Conservation (phyloP, 2,113 vertebrate genomes). For the Todiramphus saurophagus region DNA sequence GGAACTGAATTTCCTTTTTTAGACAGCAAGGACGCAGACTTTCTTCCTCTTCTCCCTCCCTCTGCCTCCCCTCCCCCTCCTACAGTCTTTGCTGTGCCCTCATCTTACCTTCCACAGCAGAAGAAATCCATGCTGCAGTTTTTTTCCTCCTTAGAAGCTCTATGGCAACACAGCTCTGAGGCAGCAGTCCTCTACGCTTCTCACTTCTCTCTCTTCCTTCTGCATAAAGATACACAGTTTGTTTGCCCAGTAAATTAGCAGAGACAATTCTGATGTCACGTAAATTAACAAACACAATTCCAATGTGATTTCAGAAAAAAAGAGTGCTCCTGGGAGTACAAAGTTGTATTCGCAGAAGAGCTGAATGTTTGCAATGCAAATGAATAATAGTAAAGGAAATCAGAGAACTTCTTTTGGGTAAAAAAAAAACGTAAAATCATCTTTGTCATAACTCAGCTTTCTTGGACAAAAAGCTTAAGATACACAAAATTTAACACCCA, state of each 20-base stretch:
- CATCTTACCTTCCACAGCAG: constrained; percentile 57
- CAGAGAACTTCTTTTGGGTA: not conserved
- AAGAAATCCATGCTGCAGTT: constrained; percentile 56
- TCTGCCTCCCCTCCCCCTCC: constrained; percentile 48
- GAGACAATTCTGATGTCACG: not conserved
- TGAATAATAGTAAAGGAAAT: not conserved
- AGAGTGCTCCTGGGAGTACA: not conserved
- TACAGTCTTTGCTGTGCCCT: constrained; percentile 45
- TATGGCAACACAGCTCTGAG: constrained; percentile 55
- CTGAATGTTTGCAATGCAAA: not conserved
- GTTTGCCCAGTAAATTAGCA: not conserved
- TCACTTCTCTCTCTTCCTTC: constrained; percentile 2
- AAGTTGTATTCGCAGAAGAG: not conserved
- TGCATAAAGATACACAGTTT: not conserved
- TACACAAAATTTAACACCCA: not conserved
- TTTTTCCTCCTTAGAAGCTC: constrained; percentile 36
- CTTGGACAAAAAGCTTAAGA: not conserved
- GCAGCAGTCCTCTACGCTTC: constrained; percentile 7
- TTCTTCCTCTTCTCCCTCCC: constrained; percentile 51
- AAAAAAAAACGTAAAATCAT: not conserved
- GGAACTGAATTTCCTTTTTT: constrained; percentile 62
- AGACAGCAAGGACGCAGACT: constrained; percentile 55
- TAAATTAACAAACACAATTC: not conserved
- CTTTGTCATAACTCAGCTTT: not conserved
- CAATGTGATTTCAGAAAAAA: not conserved